Conservation (phyloP, 1,140 invertebrate genomes). For the Nasonia vitripennis region DNA sequence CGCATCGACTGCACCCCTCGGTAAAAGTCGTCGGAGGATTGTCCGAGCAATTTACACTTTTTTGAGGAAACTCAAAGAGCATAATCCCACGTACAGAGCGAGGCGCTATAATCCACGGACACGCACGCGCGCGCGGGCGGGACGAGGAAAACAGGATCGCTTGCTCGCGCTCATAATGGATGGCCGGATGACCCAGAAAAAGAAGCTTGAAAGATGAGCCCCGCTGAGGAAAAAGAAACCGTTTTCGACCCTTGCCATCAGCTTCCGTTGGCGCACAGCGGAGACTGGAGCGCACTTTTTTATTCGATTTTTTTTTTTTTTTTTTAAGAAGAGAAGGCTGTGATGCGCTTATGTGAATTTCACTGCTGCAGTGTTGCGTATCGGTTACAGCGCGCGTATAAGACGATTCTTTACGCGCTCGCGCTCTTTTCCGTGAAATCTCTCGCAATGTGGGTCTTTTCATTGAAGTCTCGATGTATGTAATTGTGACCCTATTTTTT, state of each 20-base stretch:
- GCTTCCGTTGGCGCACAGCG: constrained; percentile 14
- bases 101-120: neutral
- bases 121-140: constrained; percentile 35
- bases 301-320: constrained; percentile 50
- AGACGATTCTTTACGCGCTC: constrained; percentile 36
- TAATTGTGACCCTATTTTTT: too few species aligned
- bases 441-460: neutral
- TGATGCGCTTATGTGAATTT: constrained; percentile 45
- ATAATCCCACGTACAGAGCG: neutral
- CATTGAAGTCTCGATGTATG: neutral
- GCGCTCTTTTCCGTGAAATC: neutral
- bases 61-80: constrained; percentile 22
- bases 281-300: constrained; percentile 20
- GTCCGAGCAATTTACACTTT: constrained; percentile 69
- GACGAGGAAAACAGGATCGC: constrained; percentile 28
- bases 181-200: constrained; percentile 57
- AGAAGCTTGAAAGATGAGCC: constrained; percentile 51
- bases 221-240: constrained; percentile 29
- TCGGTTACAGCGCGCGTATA: constrained; percentile 39
- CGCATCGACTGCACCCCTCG: constrained; percentile 48
- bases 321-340: neutral
- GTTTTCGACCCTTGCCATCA: constrained; percentile 26
- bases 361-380: neutral
- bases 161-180: constrained; percentile 44
- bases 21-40: constrained; percentile 55